A percentile compares a stretch with the other conserved stretches of the same genome.
Evolutionary conservation across 2,113 vertebrate species (phyloP).

Genomic region (Scortum barcoo): DNA sequence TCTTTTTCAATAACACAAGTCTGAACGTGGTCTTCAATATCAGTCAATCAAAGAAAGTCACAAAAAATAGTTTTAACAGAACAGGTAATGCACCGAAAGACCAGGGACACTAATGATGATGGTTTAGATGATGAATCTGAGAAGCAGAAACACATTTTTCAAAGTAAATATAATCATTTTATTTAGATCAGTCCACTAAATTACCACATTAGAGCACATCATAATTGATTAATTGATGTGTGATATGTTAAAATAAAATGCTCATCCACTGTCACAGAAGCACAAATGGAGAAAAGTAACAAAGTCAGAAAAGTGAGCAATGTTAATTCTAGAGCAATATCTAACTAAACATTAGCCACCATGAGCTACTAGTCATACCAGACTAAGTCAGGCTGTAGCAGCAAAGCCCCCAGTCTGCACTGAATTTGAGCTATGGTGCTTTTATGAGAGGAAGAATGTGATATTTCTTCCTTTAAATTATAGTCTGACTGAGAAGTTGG

Average conservation of each 20-base stretch:
- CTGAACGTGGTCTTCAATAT: conserved; percentile 48
- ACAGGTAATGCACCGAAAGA: background rate
- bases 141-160: background rate
- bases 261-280: background rate
- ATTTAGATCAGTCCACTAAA: background rate
- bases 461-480: background rate
- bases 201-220: background rate
- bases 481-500: background rate
- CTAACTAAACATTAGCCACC: background rate
- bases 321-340: background rate
- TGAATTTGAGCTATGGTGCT: background rate
- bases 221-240: too few relatives aligned
- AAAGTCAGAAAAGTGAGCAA: background rate
- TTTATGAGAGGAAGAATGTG: background rate
- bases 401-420: background rate
- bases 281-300: background rate
- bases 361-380: background rate
- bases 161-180: background rate
- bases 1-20: conserved; percentile 83
- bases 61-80: background rate
- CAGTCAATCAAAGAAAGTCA: background rate
- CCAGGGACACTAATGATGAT: background rate
- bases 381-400: background rate
- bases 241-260: too few relatives aligned
- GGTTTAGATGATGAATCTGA: background rate